Conservation (phyloP, 2,888 invertebrate genomes). For the Sarcophaga subvicina region DNA sequence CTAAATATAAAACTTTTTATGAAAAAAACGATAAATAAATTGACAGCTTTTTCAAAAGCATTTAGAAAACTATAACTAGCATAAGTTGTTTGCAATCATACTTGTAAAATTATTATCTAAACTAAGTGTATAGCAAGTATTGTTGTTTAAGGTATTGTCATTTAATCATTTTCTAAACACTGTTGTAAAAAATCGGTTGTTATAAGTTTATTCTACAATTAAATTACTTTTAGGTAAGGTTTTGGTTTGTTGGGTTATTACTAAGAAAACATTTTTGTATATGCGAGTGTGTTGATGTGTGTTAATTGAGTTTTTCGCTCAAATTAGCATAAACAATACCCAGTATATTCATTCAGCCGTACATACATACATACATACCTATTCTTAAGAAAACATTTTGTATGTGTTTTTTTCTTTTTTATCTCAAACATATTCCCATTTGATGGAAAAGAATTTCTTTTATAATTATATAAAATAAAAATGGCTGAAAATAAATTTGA, state of each 20-base stretch:
- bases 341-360: neutral
- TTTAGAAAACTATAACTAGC: neutral
- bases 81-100: neutral
- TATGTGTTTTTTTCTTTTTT: neutral
- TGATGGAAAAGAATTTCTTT: neutral
- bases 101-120: constrained; percentile 13
- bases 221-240: neutral
- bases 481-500: constrained; percentile 46
- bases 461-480: constrained; percentile 41
- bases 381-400: constrained; percentile 44
- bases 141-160: neutral
- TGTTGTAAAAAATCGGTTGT: neutral
- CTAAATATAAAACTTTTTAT: constrained; percentile 19
- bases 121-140: constrained; percentile 13
- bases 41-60: constrained; percentile 5
- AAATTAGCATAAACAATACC: constrained; percentile 47
- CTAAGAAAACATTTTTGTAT: neutral
- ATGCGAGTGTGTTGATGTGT: too few species aligned
- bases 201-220: constrained; percentile 7
- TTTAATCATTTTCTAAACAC: neutral
- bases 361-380: constrained; percentile 13
- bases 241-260: constrained; percentile 21
- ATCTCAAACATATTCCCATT: neutral
- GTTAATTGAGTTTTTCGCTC: constrained; percentile 34
- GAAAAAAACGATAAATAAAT: constrained; percentile 22